Percentiles rank a stretch among this genome's conserved stretches.
These are phyloP conservation scores for Platysteira castanea DNA, from an alignment of 2,113 vertebrate genomes.

Conservation along the genomic window DNA sequence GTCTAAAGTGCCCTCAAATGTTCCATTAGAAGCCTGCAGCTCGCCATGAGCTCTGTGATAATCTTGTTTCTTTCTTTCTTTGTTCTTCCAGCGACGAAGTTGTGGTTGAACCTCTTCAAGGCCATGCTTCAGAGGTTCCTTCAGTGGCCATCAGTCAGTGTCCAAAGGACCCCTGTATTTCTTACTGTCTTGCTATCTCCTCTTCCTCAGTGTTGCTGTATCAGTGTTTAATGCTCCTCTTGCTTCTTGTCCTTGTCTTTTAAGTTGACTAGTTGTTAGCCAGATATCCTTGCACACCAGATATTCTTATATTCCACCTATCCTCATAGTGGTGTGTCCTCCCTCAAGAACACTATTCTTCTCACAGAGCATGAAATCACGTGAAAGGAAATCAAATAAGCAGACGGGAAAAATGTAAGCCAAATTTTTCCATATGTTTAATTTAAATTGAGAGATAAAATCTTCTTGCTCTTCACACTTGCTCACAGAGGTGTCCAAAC, in stretches of 20 bases:
- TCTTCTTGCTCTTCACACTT: not conserved
- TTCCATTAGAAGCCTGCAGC: not conserved
- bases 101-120: not conserved
- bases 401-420: not conserved
- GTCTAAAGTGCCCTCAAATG: not conserved
- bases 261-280: not conserved
- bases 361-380: not conserved
- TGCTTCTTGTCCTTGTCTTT: not conserved
- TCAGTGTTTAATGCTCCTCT: not conserved
- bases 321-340: accelerated
- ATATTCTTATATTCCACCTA: not conserved
- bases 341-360: not conserved
- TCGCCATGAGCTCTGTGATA: not conserved
- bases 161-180: not conserved
- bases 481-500: constrained; percentile 1
- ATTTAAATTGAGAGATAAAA: not conserved
- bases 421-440: not conserved
- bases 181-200: not conserved
- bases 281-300: not conserved
- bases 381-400: not conserved
- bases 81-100: not conserved
- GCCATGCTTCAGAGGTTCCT: not conserved
- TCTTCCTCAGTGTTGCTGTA: not conserved
- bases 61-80: not conserved
- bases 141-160: not conserved